Evolutionary conservation across 2,113 vertebrate genomes (phyloP).

Genomic region (Electrona antarctica): DNA sequence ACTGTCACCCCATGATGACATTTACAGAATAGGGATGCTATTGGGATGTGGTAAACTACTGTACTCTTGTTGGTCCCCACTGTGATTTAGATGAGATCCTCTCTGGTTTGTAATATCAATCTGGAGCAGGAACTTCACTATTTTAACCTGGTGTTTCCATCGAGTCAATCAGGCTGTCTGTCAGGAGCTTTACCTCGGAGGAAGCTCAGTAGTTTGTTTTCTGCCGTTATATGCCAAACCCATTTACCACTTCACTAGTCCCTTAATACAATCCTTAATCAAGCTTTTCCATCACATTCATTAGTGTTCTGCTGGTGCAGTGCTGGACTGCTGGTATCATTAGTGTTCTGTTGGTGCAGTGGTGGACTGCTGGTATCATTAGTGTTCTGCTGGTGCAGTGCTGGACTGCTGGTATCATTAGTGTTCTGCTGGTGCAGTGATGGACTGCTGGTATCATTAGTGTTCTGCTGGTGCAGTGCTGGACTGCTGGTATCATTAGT

Average conservation of each 20-base stretch:
- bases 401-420: too few species aligned
- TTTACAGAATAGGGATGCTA: too few species aligned
- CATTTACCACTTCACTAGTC: constrained; percentile 40
- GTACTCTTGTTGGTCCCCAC: constrained; percentile 57
- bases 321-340: too few species aligned
- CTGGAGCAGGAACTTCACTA: constrained; percentile 48
- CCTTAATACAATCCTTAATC: constrained; percentile 40
- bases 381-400: too few species aligned
- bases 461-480: too few species aligned
- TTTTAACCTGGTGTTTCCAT: constrained; percentile 61
- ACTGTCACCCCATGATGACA: too few species aligned
- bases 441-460: too few species aligned
- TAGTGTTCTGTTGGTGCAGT: too few species aligned
- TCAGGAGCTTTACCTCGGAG: constrained; percentile 14
- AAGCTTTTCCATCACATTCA: constrained; percentile 35
- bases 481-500: too few species aligned
- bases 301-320: constrained; percentile 12
- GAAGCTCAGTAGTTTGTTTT: constrained; percentile 20
- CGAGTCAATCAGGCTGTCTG: constrained; percentile 34
- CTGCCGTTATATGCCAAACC: constrained; percentile 13
- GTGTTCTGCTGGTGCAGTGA: too few species aligned
- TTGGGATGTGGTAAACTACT: too few species aligned
- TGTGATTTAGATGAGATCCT: constrained; percentile 52
- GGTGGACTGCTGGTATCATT: too few species aligned
- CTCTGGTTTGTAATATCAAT: constrained; percentile 56